Percentiles rank a stretch among this genome's conserved stretches.
Evolutionary conservation across 2,888 invertebrate genomes (phyloP).

Genomic region (Deladenus siricidicola): DNA sequence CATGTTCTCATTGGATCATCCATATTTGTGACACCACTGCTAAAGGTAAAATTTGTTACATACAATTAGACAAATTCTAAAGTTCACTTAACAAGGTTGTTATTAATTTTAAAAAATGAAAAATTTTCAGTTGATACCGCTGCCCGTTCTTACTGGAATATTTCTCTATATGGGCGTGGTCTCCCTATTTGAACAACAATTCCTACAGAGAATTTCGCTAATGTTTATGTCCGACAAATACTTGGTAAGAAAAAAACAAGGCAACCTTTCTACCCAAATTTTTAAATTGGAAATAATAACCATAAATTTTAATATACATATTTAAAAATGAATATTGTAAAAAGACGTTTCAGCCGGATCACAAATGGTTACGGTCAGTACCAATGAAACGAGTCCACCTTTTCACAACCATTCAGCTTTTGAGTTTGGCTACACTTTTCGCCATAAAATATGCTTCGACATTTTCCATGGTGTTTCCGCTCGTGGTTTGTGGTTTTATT

Average conservation of each 20-base stretch:
- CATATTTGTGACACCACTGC: constrained; percentile 54
- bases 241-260: too few species aligned
- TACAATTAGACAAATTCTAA: background rate
- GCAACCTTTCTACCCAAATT: background rate
- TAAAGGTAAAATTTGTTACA: constrained; percentile 23
- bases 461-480: constrained; percentile 46
- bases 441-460: constrained; percentile 52
- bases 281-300: background rate
- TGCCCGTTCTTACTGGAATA: constrained; percentile 57
- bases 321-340: background rate
- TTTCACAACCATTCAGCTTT: constrained; percentile 56
- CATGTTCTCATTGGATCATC: constrained; percentile 62
- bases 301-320: background rate
- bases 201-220: constrained; percentile 44
- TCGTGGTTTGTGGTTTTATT: constrained; percentile 31
- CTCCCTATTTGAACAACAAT: constrained; percentile 53
- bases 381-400: constrained; percentile 54
- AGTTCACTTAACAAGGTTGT: background rate
- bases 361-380: constrained; percentile 46
- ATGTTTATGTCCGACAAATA: constrained; percentile 51
- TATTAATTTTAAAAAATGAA: background rate
- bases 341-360: constrained; percentile 47
- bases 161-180: constrained; percentile 58
- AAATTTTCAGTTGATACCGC: constrained; percentile 53
- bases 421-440: constrained; percentile 55